phyloP scores from a whole-genome alignment of 2,888 invertebrate genomes.

The Drosophila yooni region DNA sequence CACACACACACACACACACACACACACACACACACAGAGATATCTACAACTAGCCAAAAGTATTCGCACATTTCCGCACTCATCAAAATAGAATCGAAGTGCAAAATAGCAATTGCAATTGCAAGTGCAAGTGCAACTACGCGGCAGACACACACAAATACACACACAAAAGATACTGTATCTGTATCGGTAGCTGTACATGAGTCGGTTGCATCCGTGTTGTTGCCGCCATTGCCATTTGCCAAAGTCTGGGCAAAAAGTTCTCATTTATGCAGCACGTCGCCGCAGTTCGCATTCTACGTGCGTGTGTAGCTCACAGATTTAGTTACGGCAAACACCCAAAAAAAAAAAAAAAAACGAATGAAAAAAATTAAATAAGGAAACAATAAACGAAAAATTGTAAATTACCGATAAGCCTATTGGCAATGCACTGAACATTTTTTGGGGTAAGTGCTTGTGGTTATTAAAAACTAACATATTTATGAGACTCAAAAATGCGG shows the following conservation, averaged over 20 bases:
- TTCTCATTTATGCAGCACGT: slow-evolving; percentile 70
- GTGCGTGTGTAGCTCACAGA: slow-evolving; percentile 71
- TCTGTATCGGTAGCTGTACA: slow-evolving; percentile 29
- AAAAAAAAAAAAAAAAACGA: slow-evolving; percentile 2
- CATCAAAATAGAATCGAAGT: slow-evolving; percentile 65
- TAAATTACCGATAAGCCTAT: slow-evolving; percentile 10
- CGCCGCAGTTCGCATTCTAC: slow-evolving; percentile 70
- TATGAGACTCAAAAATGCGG: neutral
- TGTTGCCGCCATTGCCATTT: slow-evolving; percentile 62
- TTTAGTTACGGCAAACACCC: slow-evolving; percentile 46
- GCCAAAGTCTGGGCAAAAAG: slow-evolving; percentile 59
- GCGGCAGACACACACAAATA: slow-evolving; percentile 17
- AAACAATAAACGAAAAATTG: neutral
- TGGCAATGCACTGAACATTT: slow-evolving; percentile 14
- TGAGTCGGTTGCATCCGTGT: slow-evolving; percentile 69
- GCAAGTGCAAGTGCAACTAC: slow-evolving; percentile 65
- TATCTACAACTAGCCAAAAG: slow-evolving; percentile 49
- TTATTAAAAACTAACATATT: slow-evolving; percentile 8
- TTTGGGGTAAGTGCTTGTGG: slow-evolving; percentile 29
- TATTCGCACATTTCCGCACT: slow-evolving; percentile 76
- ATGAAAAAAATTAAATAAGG: neutral
- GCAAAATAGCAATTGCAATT: slow-evolving; percentile 50
- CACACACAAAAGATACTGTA: slow-evolving; percentile 16
- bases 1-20: slow-evolving; percentile 22
- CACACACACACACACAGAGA: slow-evolving; percentile 20